A percentile compares a stretch with the other conserved stretches of the same genome.
Evolutionary conservation across 2,113 vertebrate species (phyloP).

Genomic region (Pluvianellus socialis): DNA sequence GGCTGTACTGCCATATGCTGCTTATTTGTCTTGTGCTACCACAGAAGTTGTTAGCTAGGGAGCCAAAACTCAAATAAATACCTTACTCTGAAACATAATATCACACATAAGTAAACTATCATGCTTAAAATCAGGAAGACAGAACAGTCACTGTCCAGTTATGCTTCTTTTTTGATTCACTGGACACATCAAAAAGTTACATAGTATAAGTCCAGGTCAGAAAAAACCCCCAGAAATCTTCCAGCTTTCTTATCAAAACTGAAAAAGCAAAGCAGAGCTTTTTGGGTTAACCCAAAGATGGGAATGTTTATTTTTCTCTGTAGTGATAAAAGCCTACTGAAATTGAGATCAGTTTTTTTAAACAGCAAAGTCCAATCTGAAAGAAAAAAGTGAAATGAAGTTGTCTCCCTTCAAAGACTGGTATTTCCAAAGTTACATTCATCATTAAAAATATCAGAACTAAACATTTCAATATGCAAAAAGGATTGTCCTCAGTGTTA

Average conservation of each 20-base stretch:
- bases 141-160: background rate
- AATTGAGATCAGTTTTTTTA: background rate
- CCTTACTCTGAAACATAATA: background rate
- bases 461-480: background rate
- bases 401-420: fast-evolving
- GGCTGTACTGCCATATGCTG: background rate
- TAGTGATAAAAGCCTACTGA: background rate
- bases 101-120: background rate
- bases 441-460: background rate
- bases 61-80: background rate
- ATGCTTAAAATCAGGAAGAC: background rate
- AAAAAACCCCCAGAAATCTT: background rate
- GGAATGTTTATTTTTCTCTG: background rate
- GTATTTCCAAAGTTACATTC: background rate
- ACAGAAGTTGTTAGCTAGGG: background rate
- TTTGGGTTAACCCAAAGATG: background rate
- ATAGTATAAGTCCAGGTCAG: background rate
- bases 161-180: background rate
- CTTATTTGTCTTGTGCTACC: background rate
- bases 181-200: background rate
- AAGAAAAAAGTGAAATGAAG: background rate
- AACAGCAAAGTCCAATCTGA: background rate
- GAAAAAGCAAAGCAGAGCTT: background rate
- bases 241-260: background rate
- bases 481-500: background rate